Percentiles rank a stretch among this genome's conserved stretches.
phyloP scores from a whole-genome alignment of 2,797 vertebrate species.

The Myotis pilosus region DNA sequence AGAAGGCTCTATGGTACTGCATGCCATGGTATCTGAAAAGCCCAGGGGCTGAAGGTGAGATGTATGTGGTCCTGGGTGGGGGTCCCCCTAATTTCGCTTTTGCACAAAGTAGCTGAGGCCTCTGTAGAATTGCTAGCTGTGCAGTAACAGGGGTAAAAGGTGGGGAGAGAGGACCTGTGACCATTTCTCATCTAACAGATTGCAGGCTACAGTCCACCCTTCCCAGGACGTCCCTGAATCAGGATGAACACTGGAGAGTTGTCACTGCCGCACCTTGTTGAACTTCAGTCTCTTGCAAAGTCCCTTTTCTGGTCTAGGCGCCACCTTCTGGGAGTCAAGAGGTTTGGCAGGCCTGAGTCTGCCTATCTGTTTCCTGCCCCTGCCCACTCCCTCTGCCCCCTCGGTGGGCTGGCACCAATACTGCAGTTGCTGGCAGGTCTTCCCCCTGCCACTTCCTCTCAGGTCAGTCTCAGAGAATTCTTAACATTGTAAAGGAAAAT shows the following conservation, averaged over 20 bases:
- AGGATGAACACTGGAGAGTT: too few species aligned
- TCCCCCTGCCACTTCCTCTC: neutral
- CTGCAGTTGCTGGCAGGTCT: neutral
- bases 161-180: neutral
- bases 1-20: neutral
- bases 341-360: neutral
- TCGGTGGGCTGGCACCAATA: neutral
- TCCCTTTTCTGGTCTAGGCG: neutral
- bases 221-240: neutral
- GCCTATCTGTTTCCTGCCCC: neutral
- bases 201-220: neutral
- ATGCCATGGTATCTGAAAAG: neutral
- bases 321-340: neutral
- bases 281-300: neutral
- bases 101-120: neutral
- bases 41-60: neutral
- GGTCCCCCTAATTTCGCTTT: neutral
- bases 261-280: neutral
- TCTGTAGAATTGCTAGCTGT: neutral
- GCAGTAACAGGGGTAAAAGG: neutral
- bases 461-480: neutral
- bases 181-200: neutral
- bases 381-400: neutral
- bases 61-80: neutral
- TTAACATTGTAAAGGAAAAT: neutral